phyloP scores from a whole-genome alignment of 2,888 invertebrate genomes.

The Drosophila mettleri region DNA sequence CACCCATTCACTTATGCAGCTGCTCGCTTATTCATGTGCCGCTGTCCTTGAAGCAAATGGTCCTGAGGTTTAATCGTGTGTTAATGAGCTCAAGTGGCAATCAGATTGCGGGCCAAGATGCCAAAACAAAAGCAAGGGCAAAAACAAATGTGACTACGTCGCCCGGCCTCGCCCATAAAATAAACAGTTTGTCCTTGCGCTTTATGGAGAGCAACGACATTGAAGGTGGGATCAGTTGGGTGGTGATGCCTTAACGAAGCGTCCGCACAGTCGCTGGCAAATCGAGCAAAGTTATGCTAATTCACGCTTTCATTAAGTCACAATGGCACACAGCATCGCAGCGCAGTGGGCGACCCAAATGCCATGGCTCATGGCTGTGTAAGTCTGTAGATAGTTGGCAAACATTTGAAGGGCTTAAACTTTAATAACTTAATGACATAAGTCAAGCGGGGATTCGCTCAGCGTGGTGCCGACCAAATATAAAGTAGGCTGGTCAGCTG shows the following conservation, averaged over 20 bases:
- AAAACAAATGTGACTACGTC: conserved; percentile 29
- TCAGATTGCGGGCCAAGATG: conserved; percentile 66
- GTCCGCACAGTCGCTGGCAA: conserved; percentile 3
- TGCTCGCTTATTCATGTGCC: conserved; percentile 28
- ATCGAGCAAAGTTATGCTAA: conserved; percentile 67
- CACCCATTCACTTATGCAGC: conserved; percentile 53
- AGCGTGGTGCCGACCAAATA: conserved; percentile 41
- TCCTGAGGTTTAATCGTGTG: conserved; percentile 74
- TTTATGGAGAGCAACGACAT: conserved; percentile 14
- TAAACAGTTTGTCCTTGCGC: conserved; percentile 72
- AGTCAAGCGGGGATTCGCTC: conserved; percentile 46
- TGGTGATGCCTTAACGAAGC: conserved; percentile 15
- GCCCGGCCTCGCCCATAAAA: conserved; percentile 53
- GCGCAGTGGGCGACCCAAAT: conserved; percentile 26
- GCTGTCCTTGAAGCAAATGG: conserved; percentile 55
- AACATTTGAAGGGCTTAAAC: conserved; percentile 66
- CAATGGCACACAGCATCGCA: conserved; percentile 36
- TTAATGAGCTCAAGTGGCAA: conserved; percentile 78
- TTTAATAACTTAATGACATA: conserved; percentile 79
- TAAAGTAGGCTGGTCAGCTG: conserved; percentile 75
- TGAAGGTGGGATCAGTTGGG: conserved; percentile 1
- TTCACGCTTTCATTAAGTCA: conserved; percentile 75
- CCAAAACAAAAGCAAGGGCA: conserved; percentile 35
- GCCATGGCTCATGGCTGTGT: conserved; percentile 26
- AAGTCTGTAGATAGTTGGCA: conserved; percentile 70